These are phyloP conservation scores for Hartigia nigra DNA, from an alignment of 2,888 invertebrate species.

Conservation along the genomic window DNA sequence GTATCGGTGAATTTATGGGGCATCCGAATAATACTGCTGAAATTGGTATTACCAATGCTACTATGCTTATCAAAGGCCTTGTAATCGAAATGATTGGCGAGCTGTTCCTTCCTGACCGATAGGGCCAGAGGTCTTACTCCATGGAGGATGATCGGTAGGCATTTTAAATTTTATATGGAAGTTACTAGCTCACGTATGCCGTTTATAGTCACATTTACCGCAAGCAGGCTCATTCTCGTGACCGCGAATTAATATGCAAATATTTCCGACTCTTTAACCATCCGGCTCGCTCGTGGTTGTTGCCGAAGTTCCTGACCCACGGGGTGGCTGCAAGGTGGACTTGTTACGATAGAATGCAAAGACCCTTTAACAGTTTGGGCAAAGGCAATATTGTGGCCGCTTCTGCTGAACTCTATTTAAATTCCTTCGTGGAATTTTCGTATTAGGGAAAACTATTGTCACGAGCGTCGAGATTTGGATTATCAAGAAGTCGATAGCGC, in stretches of 20 bases:
- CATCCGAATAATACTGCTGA: neutral
- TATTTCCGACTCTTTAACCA: neutral
- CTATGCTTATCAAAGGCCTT: neutral
- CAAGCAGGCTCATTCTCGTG: neutral
- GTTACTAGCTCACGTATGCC: neutral
- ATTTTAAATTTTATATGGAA: neutral
- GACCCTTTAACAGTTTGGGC: conserved; percentile 37
- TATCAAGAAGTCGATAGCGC: neutral
- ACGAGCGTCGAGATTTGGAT: conserved; percentile 4
- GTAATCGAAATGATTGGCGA: neutral
- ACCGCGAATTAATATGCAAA: neutral
- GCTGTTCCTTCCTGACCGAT: neutral
- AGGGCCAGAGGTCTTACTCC: neutral
- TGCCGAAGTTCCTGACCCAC: neutral
- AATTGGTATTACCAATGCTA: neutral
- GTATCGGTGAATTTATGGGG: neutral
- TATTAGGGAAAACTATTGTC: conserved; percentile 43
- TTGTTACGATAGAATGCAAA: conserved; percentile 34
- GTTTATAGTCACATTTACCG: neutral
- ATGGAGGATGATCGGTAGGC: neutral
- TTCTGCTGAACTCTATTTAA: conserved; percentile 52
- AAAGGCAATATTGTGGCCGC: conserved; percentile 25
- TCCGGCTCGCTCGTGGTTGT: neutral
- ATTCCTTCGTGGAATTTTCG: conserved; percentile 53
- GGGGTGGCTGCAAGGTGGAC: neutral